Evolutionary conservation across 2,113 vertebrate genomes (phyloP), one percentile per base, ranked within the genome.

Genomic region (Cyprinodon brontotheroides): DNA sequence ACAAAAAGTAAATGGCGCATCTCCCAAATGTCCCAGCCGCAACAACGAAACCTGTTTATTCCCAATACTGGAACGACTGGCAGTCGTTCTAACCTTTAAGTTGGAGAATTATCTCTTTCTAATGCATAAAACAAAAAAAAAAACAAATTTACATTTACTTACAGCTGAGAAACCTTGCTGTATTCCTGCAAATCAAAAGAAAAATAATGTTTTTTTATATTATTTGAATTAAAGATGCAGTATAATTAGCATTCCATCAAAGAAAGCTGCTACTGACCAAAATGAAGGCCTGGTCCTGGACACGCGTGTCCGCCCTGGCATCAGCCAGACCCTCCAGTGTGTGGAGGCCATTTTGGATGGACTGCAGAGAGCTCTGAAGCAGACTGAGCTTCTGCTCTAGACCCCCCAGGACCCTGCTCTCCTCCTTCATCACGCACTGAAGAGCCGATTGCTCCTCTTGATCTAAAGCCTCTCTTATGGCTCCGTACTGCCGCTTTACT

Each of bases 241-340:
- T n/a, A 53, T 4, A 17, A 45, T 20, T 50, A 47, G 4, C 7
- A 22, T 36, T 68, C 8, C 15, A 36, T 1, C 2, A 68, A 41
- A 41, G 36, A 63, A 73, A 38, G 15, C 9, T 48, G 15, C 0
- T 41, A 64, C 85, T 63, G 84, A 94, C 94, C 91, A 79, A 82
- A 22, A 95, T 92, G 72, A 95, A 95, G 38, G 91, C 89, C 72
- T 95, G 94, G 37, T 93, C 92, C 69, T 92, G 89, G 17, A 91
- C 48, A 5, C 70, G 79, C 7, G 70, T 72, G 3, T 87, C 84
- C 11, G 87, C 92, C 47, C 80, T 92, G 60, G 90, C 45, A 40
- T 93, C 90, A 4, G 89, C 86, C 71, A 95, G 77, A 17, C 47
- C 77, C 72, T 93, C 89, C 78, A 95, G 79, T 0, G 61, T 80